Base-by-base conservation (phyloP, 2,113 vertebrate genomes). In the Laterallus jamaicensis region DNA sequence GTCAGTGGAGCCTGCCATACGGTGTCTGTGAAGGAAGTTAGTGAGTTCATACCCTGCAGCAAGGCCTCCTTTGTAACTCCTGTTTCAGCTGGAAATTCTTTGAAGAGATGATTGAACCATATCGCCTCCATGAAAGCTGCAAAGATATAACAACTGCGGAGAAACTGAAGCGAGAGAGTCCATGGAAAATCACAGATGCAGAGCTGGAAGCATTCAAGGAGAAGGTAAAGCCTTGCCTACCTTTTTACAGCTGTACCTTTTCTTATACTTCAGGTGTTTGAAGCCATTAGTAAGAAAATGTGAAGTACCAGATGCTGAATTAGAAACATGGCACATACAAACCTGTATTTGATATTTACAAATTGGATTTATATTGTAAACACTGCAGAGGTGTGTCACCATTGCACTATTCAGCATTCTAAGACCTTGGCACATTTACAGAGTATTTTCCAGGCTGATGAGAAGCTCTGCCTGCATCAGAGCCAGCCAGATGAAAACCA, bases 51-150 rank as follows among this genome's bases (percentile, higher is more conserved):
- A 96, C 82, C 97, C 97, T 96, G 88, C 96, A 95, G 94, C 95
- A 97, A 97, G 84, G 55, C 66, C 81, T 97, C 93, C 94, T 97
- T 96, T 97, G 82, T 97, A 92, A 98, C 97, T 97, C 75, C 90
- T 91, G 85, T 97, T 98, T 82, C 96, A 99, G 99, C 96, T 98
- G 98, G 98, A 99, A 99, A 97, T 97, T 98, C 93, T 99, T 99
- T 96, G 98, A 99, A 94, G 99, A 99, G 96, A 99, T 99, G 99
- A 99, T 99, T 95, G 98, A 99, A 97, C 99, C 99, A 11, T 99
- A 99, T 97, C 98, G 99, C 55, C 98, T 99, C 82, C 98, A 98
- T 24, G 99, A 99, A 97, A 98, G 98, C 78, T 98, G 98, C 80
- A 99, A 98, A 98, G 98, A 99, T 95, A 82, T 96, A 56, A 95